Base-by-base conservation (phyloP, 2,888 invertebrate genomes). In the Hirtodrosophila confusa region DNA sequence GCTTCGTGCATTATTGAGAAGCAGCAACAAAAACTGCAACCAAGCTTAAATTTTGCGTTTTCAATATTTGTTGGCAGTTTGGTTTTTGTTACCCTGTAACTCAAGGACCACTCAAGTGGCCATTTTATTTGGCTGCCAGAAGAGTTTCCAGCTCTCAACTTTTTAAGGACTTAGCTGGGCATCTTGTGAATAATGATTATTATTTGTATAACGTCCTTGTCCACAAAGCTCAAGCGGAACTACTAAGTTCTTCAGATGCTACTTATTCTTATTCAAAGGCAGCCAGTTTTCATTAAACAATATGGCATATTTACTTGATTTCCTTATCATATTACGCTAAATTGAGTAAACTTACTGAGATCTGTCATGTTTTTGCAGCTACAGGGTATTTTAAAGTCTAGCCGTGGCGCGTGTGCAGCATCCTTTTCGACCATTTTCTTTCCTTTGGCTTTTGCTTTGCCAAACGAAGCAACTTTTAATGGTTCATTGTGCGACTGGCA, bases 401-500 rank as follows among this genome's bases (percentile, higher is more conserved):
- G 9, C 33, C 39, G 35, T 6, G 1, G 4, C 8, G n/a, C 8
- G 10, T 8, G 23, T 39, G 9, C 36, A 47, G 33, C 50, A 40
- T 45, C 35, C 47, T 43, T 54, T 44, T 54, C 33, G 35, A 17
- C 36, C 39, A 45, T 63, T 69, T 56, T 45, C 35, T 54, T 45
- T 48, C 33, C 17, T 47, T 50, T 69, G 49, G 56, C 58, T 58
- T 75, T 65, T 48, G 66, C 60, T 69, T 63, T 60, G 63, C 60
- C 62, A 79, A 77, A 77, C 80, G 86, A 77, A 70, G 84, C 83
- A 86, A 80, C 76, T 86, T 82, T 86, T 86, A 82, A 82, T 82
- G 80, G 80, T 77, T 83, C 83, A 82, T 85, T 86, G 86, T 86
- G 80, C 71, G 76, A 75, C 65, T 71, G 71, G 50, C 75, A 77